Percentiles rank a stretch among this genome's conserved stretches.
Evolutionary conservation across 2,797 vertebrate species (phyloP).

Genomic region (Sciurus carolinensis): DNA sequence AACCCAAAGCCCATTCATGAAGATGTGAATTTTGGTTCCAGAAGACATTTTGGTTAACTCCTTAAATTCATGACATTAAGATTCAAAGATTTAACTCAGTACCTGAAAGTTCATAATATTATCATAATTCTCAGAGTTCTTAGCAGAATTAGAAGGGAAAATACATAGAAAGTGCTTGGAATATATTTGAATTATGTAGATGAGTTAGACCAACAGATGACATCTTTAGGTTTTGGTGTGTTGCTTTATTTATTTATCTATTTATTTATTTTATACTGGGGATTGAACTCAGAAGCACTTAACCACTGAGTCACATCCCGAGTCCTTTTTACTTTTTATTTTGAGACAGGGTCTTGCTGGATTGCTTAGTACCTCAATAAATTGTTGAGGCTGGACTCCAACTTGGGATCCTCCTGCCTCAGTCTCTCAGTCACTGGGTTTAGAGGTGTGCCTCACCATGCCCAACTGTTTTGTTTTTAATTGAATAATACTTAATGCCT

Average conservation of each 20-base stretch:
- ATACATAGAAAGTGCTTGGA: accelerated
- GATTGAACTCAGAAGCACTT: no score
- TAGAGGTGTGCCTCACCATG: no score
- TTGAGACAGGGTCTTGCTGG: no score
- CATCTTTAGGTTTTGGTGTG: not conserved
- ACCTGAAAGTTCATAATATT: not conserved
- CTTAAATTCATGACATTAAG: not conserved
- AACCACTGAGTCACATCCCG: no score
- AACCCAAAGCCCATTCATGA: not conserved
- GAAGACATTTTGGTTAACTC: no score
- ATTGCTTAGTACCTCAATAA: no score
- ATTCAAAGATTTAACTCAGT: not conserved
- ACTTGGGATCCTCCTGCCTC: no score
- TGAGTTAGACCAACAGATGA: not conserved
- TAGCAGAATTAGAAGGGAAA: not conserved
- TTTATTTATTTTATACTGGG: no score
- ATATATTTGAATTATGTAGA: not conserved
- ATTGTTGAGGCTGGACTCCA: no score
- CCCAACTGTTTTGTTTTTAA: not conserved
- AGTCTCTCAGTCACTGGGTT: no score
- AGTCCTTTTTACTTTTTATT: no score
- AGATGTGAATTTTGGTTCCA: not conserved
- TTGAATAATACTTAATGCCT: not conserved
- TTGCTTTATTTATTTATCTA: not conserved
- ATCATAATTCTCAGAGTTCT: not conserved